Conservation (phyloP, 1,140 invertebrate species). For the Adelges cooleyi region DNA sequence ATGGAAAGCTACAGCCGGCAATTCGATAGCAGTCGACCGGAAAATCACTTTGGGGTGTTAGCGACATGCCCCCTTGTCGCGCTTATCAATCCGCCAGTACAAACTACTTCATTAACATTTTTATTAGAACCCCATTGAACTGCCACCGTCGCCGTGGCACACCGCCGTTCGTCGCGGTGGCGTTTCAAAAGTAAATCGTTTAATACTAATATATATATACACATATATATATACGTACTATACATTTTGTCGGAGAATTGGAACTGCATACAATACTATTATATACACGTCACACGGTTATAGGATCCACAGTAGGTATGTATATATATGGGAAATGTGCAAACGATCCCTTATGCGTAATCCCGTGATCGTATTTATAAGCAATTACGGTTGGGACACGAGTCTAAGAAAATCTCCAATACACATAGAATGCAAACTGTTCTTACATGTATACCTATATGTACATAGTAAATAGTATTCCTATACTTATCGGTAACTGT, state of each 20-base stretch:
- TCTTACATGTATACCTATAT: no score
- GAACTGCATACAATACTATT: no score
- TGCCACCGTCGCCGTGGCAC: background rate
- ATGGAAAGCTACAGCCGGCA: conserved; percentile 29
- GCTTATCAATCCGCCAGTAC: conserved; percentile 27
- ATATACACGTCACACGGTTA: no score
- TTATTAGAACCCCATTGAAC: conserved; percentile 29
- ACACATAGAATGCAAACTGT: no score
- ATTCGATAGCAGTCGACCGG: conserved; percentile 27
- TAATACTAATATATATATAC: background rate
- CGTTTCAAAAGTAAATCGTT: conserved; percentile 21
- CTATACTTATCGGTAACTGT: no score
- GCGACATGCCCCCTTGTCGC: conserved; percentile 26
- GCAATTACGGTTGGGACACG: no score
- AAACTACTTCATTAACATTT: conserved; percentile 29
- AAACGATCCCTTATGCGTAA: no score
- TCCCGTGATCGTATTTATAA: no score
- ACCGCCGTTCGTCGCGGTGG: background rate
- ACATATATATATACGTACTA: background rate
- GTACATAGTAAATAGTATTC: no score
- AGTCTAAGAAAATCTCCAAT: no score
- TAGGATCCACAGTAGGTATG: no score
- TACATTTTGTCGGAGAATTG: background rate
- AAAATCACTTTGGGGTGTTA: conserved; percentile 29
- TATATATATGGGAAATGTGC: no score